Conservation (phyloP, 35 echinoderm and acorn worm species). For the Lytechinus variegatus region DNA sequence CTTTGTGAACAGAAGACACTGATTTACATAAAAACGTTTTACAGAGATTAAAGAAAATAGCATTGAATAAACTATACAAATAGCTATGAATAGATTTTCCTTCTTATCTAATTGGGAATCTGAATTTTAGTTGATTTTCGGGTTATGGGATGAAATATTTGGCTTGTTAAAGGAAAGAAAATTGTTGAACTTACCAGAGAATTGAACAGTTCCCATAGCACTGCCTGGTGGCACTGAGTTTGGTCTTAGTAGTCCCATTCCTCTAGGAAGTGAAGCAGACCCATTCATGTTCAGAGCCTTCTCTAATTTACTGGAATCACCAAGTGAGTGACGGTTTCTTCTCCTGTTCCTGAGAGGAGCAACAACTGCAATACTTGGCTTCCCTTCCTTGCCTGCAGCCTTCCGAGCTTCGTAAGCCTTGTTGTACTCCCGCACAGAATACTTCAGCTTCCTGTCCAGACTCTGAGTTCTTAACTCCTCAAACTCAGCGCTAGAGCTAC, state of each 20-base stretch:
- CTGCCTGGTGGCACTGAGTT: constrained; percentile 29
- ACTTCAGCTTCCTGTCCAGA: constrained; percentile 71
- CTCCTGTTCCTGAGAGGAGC: constrained; percentile 64
- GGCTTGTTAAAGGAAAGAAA: background rate
- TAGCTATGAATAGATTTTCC: too few species aligned
- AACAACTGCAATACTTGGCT: constrained; percentile 66
- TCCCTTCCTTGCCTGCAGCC: constrained; percentile 47
- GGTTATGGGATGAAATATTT: too few species aligned
- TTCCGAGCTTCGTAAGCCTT: constrained; percentile 44
- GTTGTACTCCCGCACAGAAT: constrained; percentile 36
- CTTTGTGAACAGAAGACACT: too few species aligned
- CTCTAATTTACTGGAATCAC: background rate
- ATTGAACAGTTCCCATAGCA: constrained; percentile 51
- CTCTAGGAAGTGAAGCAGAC: constrained; percentile 28
- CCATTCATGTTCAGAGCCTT: constrained; percentile 32
- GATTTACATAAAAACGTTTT: too few species aligned
- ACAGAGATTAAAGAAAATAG: too few species aligned
- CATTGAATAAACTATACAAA: too few species aligned
- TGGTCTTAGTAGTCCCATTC: constrained; percentile 31
- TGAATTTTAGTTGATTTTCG: too few species aligned
- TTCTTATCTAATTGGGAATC: too few species aligned
- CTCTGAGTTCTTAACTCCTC: constrained; percentile 77
- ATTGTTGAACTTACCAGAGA: constrained; percentile 17
- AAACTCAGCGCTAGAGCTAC: constrained; percentile 54
- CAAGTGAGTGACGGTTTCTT: background rate